These are phyloP conservation scores for Falcaria lacertinaria DNA, from an alignment of 2,888 invertebrate species.

Conservation along the genomic window DNA sequence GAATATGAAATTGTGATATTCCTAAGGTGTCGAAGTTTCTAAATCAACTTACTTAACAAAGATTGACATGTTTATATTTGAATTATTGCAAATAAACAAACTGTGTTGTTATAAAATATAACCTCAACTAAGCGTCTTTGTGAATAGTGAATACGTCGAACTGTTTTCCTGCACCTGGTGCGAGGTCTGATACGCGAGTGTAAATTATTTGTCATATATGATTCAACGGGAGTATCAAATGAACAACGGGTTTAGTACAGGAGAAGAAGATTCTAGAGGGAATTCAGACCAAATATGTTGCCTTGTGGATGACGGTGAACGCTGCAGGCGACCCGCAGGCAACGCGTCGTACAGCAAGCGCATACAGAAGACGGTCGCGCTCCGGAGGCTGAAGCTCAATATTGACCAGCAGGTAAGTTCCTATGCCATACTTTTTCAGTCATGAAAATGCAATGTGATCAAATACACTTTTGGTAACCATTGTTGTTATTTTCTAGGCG, in stretches of 20 bases:
- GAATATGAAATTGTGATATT: conserved; percentile 37
- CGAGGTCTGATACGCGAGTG: conserved; percentile 51
- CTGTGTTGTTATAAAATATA: conserved; percentile 62
- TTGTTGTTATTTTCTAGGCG: conserved; percentile 80
- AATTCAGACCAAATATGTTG: conserved; percentile 95
- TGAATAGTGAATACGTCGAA: conserved; percentile 73
- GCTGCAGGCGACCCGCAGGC: conserved; percentile 93
- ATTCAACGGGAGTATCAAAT: conserved; percentile 80
- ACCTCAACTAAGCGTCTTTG: conserved; percentile 64
- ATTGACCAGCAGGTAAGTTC: conserved; percentile 83
- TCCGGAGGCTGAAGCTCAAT: conserved; percentile 92
- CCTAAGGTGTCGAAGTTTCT: conserved; percentile 25
- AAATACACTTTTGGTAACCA: background rate
- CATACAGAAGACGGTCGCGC: conserved; percentile 96
- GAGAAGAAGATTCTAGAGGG: conserved; percentile 93
- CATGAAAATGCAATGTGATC: background rate
- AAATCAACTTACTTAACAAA: conserved; percentile 23
- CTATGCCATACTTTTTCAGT: background rate
- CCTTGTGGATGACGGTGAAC: conserved; percentile 91
- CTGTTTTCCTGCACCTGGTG: conserved; percentile 51
- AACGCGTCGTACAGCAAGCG: conserved; percentile 98
- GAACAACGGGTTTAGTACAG: conserved; percentile 95
- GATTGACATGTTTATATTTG: conserved; percentile 42
- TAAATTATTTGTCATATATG: conserved; percentile 70
- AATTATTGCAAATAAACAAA: conserved; percentile 43